Evolutionary conservation across 2,888 invertebrate genomes (phyloP).

Genomic region (Spodoptera picta): DNA sequence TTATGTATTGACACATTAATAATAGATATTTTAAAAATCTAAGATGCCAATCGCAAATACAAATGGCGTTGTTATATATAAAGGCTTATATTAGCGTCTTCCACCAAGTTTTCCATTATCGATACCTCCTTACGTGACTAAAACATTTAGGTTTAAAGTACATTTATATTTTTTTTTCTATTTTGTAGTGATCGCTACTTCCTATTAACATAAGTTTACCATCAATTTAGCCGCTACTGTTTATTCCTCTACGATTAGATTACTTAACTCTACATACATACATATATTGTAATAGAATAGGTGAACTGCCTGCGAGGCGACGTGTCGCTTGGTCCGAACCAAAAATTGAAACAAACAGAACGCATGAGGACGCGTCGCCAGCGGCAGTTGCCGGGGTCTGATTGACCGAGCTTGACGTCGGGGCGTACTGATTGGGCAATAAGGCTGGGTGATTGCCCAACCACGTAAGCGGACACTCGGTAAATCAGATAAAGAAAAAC

Average conservation of each 20-base stretch:
- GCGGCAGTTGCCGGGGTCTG: slow-evolving; percentile 76
- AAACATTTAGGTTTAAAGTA: slow-evolving; percentile 83
- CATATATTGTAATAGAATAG: slow-evolving; percentile 83
- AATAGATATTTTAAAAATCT: slow-evolving; percentile 79
- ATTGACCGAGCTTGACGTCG: slow-evolving; percentile 79
- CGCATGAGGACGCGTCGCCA: slow-evolving; percentile 71
- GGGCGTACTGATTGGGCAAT: slow-evolving; percentile 90
- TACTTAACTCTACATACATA: slow-evolving; percentile 88
- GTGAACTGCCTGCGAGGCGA: slow-evolving; percentile 71
- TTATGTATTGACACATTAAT: slow-evolving; percentile 80
- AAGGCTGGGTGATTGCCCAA: slow-evolving; percentile 93
- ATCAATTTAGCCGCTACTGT: slow-evolving; percentile 84
- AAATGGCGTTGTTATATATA: slow-evolving; percentile 78
- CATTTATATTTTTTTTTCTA: slow-evolving; percentile 79
- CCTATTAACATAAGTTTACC: slow-evolving; percentile 88
- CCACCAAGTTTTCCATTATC: slow-evolving; percentile 86
- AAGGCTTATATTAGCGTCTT: slow-evolving; percentile 88
- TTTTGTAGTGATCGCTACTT: slow-evolving; percentile 80
- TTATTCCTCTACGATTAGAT: slow-evolving; percentile 79
- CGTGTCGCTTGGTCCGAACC: slow-evolving; percentile 65
- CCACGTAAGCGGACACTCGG: slow-evolving; percentile 89
- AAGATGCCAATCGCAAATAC: slow-evolving; percentile 88
- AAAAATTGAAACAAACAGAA: slow-evolving; percentile 66
- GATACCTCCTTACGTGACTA: slow-evolving; percentile 83
- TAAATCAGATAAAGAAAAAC: slow-evolving; percentile 76